A percentile compares a stretch with the other conserved stretches of the same genome.
Evolutionary conservation across 2,113 vertebrate genomes (phyloP).

Genomic region (Crotalus viridis): DNA sequence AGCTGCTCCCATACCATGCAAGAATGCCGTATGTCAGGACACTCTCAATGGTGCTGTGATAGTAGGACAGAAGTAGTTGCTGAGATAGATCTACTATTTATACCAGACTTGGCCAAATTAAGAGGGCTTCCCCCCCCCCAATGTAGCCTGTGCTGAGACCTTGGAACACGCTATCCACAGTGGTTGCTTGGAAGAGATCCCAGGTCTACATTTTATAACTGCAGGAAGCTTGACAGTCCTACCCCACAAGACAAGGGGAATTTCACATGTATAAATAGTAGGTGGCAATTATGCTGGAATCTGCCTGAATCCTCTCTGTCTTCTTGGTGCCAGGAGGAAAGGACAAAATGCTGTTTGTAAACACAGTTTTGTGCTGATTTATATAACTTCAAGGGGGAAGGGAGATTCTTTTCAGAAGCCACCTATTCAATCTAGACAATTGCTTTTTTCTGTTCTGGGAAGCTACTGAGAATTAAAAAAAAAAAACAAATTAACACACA

Average conservation of each 20-base stretch:
- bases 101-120: background rate
- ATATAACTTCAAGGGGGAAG: background rate
- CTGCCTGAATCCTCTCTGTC: background rate
- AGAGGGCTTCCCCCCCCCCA: background rate
- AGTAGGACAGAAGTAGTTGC: too few species aligned
- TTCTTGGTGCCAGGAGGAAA: background rate
- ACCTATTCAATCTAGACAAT: background rate
- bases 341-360: constrained; percentile 13
- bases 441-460: background rate
- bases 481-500: background rate
- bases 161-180: background rate
- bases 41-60: too few species aligned
- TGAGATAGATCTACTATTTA: background rate
- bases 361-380: background rate
- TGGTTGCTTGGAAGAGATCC: background rate
- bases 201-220: too few species aligned
- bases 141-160: background rate
- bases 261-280: background rate
- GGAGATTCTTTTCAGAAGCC: background rate
- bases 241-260: background rate
- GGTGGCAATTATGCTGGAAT: background rate
- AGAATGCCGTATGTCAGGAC: too few species aligned
- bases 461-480: background rate
- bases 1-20: too few species aligned
- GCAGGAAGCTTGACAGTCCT: too few species aligned